Conservation (phyloP, 2,797 vertebrate species). For the Denticeps clupeoides region DNA sequence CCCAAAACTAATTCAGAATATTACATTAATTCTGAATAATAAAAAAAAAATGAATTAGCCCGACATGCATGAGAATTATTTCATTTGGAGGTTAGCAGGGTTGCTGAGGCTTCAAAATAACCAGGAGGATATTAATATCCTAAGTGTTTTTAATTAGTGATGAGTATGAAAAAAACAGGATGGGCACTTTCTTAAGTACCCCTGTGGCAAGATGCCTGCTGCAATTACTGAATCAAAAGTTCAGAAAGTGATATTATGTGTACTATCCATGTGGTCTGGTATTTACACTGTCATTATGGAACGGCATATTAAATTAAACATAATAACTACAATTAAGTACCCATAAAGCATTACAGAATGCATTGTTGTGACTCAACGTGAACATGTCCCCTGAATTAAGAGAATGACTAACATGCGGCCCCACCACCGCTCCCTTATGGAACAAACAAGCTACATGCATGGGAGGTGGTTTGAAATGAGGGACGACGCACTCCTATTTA, state of each 20-base stretch:
- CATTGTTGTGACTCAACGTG: too few species aligned
- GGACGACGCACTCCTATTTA: background rate
- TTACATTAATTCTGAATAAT: too few species aligned
- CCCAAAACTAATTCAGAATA: too few species aligned
- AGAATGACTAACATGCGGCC: background rate
- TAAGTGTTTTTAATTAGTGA: background rate
- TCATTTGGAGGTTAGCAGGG: background rate
- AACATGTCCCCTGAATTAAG: background rate
- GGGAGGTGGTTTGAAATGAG: background rate
- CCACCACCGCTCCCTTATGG: background rate
- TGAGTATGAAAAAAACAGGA: background rate
- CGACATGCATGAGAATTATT: too few species aligned
- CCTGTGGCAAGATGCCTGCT: background rate
- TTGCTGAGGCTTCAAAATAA: background rate
- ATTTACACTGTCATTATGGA: background rate
- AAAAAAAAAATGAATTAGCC: too few species aligned
- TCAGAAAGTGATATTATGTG: slow-evolving; percentile 2
- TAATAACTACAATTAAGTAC: background rate
- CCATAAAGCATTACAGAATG: background rate
- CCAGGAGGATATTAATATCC: background rate
- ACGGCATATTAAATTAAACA: background rate
- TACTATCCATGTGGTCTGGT: slow-evolving; percentile 3
- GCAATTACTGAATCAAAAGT: background rate
- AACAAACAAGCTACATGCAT: background rate
- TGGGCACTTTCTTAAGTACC: too few species aligned